Evolutionary conservation across 1,140 invertebrate species (phyloP).

Genomic region (Aethina tumida): DNA sequence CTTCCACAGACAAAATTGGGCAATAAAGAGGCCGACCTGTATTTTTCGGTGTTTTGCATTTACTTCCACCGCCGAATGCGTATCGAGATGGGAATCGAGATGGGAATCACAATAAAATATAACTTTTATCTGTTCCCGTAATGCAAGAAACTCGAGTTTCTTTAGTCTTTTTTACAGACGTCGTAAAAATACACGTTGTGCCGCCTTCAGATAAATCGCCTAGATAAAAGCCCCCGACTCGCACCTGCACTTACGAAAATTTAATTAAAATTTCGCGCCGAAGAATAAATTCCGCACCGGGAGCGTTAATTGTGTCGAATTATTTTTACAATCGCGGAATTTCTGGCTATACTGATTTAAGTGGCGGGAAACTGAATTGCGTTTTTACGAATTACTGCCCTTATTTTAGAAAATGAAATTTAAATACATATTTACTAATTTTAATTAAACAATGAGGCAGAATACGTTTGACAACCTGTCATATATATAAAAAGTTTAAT

Average conservation of each 20-base stretch:
- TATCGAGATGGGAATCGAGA: constrained; percentile 11
- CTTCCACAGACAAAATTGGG: too few species aligned
- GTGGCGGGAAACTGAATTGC: too few species aligned
- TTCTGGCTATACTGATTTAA: constrained; percentile 12
- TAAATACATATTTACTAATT: too few species aligned
- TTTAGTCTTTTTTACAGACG: constrained; percentile 14
- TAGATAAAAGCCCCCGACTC: constrained; percentile 16
- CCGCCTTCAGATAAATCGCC: constrained; percentile 18
- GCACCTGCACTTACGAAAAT: constrained; percentile 20
- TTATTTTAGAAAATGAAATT: too few species aligned
- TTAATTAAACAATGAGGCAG: too few species aligned
- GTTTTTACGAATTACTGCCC: too few species aligned
- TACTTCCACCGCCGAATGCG: too few species aligned
- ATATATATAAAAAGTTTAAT: too few species aligned
- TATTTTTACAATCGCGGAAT: constrained; percentile 23
- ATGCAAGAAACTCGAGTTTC: constrained; percentile 1
- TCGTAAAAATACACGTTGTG: constrained; percentile 16
- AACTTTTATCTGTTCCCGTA: constrained; percentile 16
- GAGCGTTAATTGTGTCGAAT: constrained; percentile 23
- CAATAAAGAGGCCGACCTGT: too few species aligned
- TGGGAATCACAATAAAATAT: constrained; percentile 17
- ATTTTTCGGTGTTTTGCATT: too few species aligned
- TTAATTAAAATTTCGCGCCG: constrained; percentile 26
- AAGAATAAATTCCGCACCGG: constrained; percentile 20
- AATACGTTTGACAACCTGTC: too few species aligned